These are phyloP conservation scores for Haliaeetus vocifer DNA, from an alignment of 2,797 vertebrate species.

Conservation along the genomic window DNA sequence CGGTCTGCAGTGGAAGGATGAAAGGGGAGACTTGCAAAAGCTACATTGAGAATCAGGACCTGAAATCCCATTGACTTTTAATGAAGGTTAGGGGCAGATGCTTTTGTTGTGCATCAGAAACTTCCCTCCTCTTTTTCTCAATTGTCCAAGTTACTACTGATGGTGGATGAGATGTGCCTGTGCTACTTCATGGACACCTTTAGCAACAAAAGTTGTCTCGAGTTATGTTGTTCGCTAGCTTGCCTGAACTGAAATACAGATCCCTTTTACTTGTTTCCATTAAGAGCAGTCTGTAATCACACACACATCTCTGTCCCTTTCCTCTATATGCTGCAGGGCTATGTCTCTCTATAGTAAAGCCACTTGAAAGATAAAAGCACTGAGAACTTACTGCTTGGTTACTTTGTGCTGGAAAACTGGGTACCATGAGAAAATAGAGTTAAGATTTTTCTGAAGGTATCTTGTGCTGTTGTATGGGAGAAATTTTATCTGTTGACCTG, in stretches of 20 bases:
- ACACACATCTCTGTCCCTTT: neutral
- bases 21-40: constrained; percentile 9
- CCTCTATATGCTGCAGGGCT: neutral
- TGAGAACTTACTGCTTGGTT: neutral
- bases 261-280: neutral
- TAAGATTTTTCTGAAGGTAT: neutral
- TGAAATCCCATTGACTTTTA: constrained; percentile 40
- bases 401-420: neutral
- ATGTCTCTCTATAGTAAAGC: neutral
- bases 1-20: neutral
- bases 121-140: neutral
- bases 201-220: neutral
- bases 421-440: neutral
- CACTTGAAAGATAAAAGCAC: neutral
- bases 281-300: neutral
- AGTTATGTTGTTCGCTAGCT: neutral
- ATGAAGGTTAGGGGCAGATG: neutral
- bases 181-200: neutral
- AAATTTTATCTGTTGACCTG: neutral
- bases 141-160: neutral
- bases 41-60: neutral
- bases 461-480: neutral
- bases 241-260: neutral
- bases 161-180: neutral
- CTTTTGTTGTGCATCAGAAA: neutral